A percentile compares a stretch with the other conserved stretches of the same genome.
Evolutionary conservation across 2,888 invertebrate genomes (phyloP).

Genomic region (Lepeophtheirus nordmannii): DNA sequence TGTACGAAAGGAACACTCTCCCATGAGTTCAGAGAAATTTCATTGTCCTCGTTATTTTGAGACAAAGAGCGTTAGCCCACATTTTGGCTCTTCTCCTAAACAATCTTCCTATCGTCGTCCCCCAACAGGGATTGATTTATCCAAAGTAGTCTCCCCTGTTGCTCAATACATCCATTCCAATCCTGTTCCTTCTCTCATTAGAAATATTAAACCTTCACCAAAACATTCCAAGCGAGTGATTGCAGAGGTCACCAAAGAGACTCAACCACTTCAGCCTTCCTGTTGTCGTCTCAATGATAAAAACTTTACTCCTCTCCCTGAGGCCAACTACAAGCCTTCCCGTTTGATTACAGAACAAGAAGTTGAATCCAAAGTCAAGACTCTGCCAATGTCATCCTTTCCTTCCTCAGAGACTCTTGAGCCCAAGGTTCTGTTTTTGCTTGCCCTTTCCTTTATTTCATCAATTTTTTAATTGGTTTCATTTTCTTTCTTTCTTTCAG

Average conservation of each 20-base stretch:
- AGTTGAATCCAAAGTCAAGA: neutral
- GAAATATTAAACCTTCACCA: neutral
- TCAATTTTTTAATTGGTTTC: too few species aligned
- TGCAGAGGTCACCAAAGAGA: neutral
- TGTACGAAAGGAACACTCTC: too few species aligned
- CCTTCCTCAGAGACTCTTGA: too few species aligned
- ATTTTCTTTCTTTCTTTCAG: too few species aligned
- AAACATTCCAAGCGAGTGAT: too few species aligned
- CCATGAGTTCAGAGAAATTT: too few species aligned
- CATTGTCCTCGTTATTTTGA: too few species aligned
- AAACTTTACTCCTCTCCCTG: neutral
- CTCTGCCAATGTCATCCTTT: too few species aligned
- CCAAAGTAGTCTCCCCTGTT: conserved; percentile 13
- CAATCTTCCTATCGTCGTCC: neutral
- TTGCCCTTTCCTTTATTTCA: too few species aligned
- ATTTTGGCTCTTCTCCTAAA: too few species aligned
- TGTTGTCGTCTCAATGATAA: neutral
- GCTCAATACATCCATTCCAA: conserved; percentile 8
- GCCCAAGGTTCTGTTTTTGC: too few species aligned
- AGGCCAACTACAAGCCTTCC: neutral
- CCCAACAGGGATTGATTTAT: neutral
- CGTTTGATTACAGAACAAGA: neutral
- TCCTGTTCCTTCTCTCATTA: neutral
- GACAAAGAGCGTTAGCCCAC: too few species aligned
- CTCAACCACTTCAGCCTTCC: neutral